phyloP scores from a whole-genome alignment of 2,113 vertebrate species.

The Mystacornis crossleyi region DNA sequence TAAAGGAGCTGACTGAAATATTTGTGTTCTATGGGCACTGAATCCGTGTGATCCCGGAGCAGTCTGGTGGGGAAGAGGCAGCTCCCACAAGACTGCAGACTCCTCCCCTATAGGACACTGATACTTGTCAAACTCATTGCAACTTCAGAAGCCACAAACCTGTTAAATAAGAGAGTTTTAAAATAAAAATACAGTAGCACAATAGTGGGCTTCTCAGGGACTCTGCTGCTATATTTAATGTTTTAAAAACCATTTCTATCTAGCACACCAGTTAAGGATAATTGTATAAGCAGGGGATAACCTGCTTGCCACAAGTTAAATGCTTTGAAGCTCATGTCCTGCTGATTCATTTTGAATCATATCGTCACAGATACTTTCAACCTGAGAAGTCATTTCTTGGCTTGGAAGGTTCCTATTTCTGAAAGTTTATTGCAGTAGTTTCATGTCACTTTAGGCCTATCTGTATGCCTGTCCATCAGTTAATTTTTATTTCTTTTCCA shows the following conservation, averaged over 20 bases:
- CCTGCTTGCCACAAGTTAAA: constrained; percentile 17
- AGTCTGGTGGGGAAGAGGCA: neutral
- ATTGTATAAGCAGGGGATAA: constrained; percentile 32
- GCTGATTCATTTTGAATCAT: constrained; percentile 51
- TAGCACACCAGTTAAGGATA: constrained; percentile 3
- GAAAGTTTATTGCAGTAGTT: neutral
- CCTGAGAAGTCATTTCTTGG: constrained; percentile 32
- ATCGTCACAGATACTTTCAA: constrained; percentile 32
- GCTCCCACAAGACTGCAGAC: neutral
- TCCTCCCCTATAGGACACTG: neutral
- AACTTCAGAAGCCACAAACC: neutral
- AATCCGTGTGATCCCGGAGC: neutral
- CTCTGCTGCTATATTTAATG: neutral
- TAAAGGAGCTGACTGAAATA: constrained; percentile 23
- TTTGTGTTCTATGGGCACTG: neutral
- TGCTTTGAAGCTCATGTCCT: neutral
- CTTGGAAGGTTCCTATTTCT: neutral
- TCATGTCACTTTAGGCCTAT: neutral
- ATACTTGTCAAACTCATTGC: neutral
- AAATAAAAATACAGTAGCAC: constrained; percentile 9
- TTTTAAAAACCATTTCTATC: constrained; percentile 29
- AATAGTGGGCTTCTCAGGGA: neutral
- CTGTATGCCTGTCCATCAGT: neutral
- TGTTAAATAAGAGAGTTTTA: neutral
- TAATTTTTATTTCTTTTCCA: neutral